Evolutionary conservation across 2,888 invertebrate species (phyloP), one percentile per base, ranked within the genome.

Genomic region (Ophion obscuratus): DNA sequence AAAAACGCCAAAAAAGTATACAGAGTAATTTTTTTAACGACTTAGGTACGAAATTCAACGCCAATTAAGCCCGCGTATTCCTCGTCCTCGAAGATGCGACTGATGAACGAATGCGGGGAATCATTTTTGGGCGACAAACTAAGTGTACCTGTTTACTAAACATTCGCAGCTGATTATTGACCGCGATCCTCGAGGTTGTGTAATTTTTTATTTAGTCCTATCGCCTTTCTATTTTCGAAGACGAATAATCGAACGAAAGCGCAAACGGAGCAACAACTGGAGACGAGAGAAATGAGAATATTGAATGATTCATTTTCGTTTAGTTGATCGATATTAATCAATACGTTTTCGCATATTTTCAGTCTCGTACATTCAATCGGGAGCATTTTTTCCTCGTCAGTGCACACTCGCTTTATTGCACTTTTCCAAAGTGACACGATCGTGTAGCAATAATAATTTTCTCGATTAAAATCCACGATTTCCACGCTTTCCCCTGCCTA

Each of bases 331-430:
- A 78, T 83, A 81, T 88, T 86, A 87, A 86, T 87, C 86, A 79
- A 89, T 84, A 83, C 87, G 86, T 81, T 87, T 88, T 86, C 87
- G 80, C 85, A 87, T 88, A 88, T 88, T 86, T 88, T 90, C 90
- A 90, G 89, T 90, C 90, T 90, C 90, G 85, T 88, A 88, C 89
- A 89, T 87, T 90, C 87, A 89, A 90, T 88, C 89, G 88, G 87
- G 86, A 86, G 87, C 87, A 79, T 83, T 78, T 66, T 83, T 81
- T 84, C 57, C 44, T 67, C 10, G 40, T 27, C 20, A 68, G 71
- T 66, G 27, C 73, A 73, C 78, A 62, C 31, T 76, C 83, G 47
- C 84, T 75, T 81, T 81, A 82, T 88, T 84, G 84, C 86, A 86
- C 77, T 77, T 80, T 36, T 81, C 84, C 76, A 82, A 80, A 76